Base-by-base conservation (phyloP, 2,113 vertebrate species). In the Equus przewalskii region DNA sequence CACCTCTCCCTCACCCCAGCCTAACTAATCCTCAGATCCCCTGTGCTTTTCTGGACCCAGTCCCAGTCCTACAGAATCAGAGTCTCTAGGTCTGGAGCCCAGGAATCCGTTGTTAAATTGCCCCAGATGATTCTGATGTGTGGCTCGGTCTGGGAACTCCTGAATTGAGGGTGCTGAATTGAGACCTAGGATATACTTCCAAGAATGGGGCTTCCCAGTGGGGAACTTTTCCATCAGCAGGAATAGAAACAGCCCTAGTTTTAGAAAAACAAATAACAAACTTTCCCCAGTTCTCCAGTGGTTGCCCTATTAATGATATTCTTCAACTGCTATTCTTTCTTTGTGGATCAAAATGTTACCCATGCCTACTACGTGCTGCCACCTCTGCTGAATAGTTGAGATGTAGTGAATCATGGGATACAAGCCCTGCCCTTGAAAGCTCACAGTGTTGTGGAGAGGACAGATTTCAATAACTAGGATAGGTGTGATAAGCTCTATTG, bases 81-180 rank as follows among this genome's bases (percentile, higher is more conserved):
- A 72, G 24, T 75, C 28, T 92, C 51, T 26, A 80, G 82, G 33
- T 78, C 46, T 60, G 24, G 65, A 95, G 36, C 65, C 46, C 60
- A 89, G 46, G 24, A 95, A 78, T 81, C 75, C 64, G 76, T 51
- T 89, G 30, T 41, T 89, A 64, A 80, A 54, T 75, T 89, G 36
- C 41, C 64, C 69, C 65, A 65, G 56, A 75, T 83, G 73, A 80
- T 89, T 91, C 60, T 85, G 7, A 81, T 62, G 13, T 90, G 49
- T 94, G 82, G 6, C 94, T 97, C 64, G 46, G 4, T 92, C 65
- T 95, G 33, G 19, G 73, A 91, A 79, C 76, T 94, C 54, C 81
- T 89, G 28, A 78, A 54, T 49, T 79, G 56, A 89, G 56, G 56
- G 26, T 80, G 21, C 26, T 21, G 0, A 41, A 41, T 41, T 41